Evolutionary conservation across 2,888 invertebrate genomes (phyloP), one percentile per base, ranked within the genome.

Genomic region (Teleogryllus oceanicus): DNA sequence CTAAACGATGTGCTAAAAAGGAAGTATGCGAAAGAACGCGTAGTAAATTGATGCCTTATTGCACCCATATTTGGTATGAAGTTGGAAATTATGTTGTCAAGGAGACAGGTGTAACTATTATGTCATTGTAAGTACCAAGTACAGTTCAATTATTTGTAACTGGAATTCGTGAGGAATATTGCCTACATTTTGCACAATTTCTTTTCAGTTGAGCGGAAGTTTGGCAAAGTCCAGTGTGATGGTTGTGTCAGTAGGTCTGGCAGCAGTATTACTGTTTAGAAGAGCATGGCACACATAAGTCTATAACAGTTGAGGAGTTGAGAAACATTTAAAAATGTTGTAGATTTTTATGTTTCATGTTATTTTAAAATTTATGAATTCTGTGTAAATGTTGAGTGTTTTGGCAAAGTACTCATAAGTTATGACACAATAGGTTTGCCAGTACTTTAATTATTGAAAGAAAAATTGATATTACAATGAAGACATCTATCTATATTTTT

Each of bases 31-130:
- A 94, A 49, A 89, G 89, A 81, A 92, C 91, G 79, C 90, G 94
- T 81, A 90, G 90, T 80, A 89, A 89, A 74, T 92, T 92, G 84
- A 95, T 94, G 93, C 91, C 90, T 11, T 89, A 92, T 81, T 97
- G 97, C 85, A 94, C 96, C 1, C 93, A 96, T 85, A 95, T 97
- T 84, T 96, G 96, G 97, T 98, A 97, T 85, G 94, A 96, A 85
- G 98, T 88, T 98, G 98, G 98, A 93, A 93, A 83, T 98, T 98
- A 86, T 98, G 98, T 87, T 98, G 98, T 86, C 94, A 94, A 85
- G 98, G 98, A 78, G 98, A 98, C 87, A 91, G 96, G 80, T 98
- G 98, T 88, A 98, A 98, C 87, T 98, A 95, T 86, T 98, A 93
- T 87, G 92, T 96, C 78, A 95, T 98, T 86, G 97, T 98, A 89